Percentiles rank a stretch among this genome's conserved stretches.
phyloP scores from a whole-genome alignment of 2,888 invertebrate species.

The Clivina fossor region DNA sequence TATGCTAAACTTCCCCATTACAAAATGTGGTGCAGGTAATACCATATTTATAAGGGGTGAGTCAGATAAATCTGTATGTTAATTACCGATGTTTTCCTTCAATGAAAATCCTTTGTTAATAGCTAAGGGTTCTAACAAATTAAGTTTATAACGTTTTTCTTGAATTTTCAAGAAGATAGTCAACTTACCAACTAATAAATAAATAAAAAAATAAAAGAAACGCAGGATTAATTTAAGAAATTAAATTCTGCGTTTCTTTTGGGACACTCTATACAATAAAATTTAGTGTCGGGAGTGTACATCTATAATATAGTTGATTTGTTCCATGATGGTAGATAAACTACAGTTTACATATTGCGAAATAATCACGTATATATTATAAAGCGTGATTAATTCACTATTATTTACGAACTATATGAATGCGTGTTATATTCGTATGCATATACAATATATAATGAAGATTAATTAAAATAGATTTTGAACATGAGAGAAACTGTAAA shows the following conservation, averaged over 20 bases:
- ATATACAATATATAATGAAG: too few relatives aligned
- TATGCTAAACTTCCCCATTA: too few relatives aligned
- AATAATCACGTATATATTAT: slow-evolving; percentile 29
- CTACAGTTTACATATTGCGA: slow-evolving; percentile 30
- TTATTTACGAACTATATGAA: slow-evolving; percentile 27
- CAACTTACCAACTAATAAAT: background rate
- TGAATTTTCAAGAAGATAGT: background rate
- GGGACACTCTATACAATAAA: background rate
- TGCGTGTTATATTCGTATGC: too few relatives aligned
- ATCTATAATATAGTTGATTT: background rate
- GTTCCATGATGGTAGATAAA: slow-evolving; percentile 1
- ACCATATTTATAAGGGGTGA: too few relatives aligned
- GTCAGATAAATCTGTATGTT: too few relatives aligned
- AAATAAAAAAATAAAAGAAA: background rate
- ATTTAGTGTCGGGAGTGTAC: background rate
- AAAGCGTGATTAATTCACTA: slow-evolving; percentile 28
- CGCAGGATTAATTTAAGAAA: background rate
- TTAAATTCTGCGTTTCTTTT: background rate
- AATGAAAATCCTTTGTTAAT: too few relatives aligned
- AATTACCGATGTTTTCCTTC: too few relatives aligned
- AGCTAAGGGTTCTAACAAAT: too few relatives aligned
- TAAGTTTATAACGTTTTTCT: too few relatives aligned
- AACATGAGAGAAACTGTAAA: slow-evolving; percentile 33
- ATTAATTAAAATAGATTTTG: slow-evolving; percentile 33
- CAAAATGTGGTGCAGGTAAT: too few relatives aligned